Evolutionary conservation across 2,888 invertebrate genomes (phyloP).

Genomic region (Drosophila kambysellisi): DNA sequence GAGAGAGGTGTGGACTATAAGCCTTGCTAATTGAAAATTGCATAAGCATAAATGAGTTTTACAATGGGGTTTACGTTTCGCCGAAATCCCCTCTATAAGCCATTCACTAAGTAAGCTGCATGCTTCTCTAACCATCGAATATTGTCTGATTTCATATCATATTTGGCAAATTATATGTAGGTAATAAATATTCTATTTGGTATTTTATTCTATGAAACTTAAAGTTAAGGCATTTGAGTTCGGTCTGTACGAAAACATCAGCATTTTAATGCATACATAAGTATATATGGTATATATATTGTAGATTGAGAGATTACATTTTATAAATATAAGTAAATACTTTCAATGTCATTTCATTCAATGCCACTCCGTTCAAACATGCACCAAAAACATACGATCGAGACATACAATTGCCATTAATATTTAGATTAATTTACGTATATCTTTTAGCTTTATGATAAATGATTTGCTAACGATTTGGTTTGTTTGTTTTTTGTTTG

Average conservation of each 20-base stretch:
- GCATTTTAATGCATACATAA: conserved; percentile 40
- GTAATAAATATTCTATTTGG: conserved; percentile 31
- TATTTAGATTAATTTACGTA: conserved; percentile 33
- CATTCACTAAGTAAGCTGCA: conserved; percentile 22
- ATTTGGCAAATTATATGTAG: conserved; percentile 57
- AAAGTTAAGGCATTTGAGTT: conserved; percentile 48
- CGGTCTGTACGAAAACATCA: conserved; percentile 62
- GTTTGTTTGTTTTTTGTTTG: conserved; percentile 31
- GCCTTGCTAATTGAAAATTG: conserved; percentile 64
- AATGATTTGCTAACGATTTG: conserved; percentile 55
- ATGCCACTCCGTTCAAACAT: conserved; percentile 37
- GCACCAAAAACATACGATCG: conserved; percentile 45
- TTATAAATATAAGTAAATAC: conserved; percentile 62
- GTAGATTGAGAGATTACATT: conserved; percentile 56
- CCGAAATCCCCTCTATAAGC: conserved; percentile 9
- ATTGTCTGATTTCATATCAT: conserved; percentile 36
- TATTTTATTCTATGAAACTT: conserved; percentile 35
- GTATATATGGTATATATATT: conserved; percentile 21
- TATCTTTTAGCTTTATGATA: conserved; percentile 44
- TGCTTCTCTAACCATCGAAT: conserved; percentile 20
- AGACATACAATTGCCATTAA: conserved; percentile 30
- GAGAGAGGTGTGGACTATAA: conserved; percentile 36
- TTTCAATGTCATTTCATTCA: conserved; percentile 44
- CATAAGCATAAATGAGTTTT: conserved; percentile 40
- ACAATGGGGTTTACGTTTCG: conserved; percentile 1